A percentile compares a stretch with the other conserved stretches of the same genome.
These are phyloP conservation scores for Saguinus imperator DNA, from an alignment of 2,113 vertebrate species.

Conservation along the genomic window DNA sequence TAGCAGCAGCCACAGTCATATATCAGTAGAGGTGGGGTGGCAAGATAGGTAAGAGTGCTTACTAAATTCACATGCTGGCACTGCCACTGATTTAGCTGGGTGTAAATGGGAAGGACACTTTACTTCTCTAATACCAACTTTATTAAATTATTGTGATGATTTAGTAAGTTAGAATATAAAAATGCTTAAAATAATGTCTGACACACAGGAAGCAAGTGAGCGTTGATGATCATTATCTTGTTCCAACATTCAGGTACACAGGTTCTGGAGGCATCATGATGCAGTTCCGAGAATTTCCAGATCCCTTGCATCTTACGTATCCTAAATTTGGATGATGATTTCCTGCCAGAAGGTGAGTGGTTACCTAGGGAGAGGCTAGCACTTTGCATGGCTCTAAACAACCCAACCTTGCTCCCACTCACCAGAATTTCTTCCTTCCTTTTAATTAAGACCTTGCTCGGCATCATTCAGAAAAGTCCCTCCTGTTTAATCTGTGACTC, in stretches of 20 bases:
- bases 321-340: neutral
- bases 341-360: neutral
- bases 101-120: neutral
- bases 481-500: conserved; percentile 59
- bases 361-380: neutral
- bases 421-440: conserved; percentile 24
- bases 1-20: fast-evolving
- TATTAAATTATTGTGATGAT: neutral
- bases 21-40: neutral
- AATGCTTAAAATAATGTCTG: neutral
- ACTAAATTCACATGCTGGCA: neutral
- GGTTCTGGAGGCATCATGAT: neutral
- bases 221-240: neutral
- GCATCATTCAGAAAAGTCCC: conserved; percentile 37
- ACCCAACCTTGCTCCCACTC: neutral
- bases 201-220: neutral
- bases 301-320: neutral
- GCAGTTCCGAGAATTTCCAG: neutral
- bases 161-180: neutral
- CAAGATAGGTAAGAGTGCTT: neutral
- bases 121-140: neutral
- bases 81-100: neutral
- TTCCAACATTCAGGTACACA: neutral
- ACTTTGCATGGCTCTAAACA: neutral
- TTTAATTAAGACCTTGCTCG: conserved; percentile 22